A percentile compares a stretch with the other conserved stretches of the same genome.
Conservation (phyloP, 2,888 invertebrate genomes). For the Hoplodrina ambigua region DNA sequence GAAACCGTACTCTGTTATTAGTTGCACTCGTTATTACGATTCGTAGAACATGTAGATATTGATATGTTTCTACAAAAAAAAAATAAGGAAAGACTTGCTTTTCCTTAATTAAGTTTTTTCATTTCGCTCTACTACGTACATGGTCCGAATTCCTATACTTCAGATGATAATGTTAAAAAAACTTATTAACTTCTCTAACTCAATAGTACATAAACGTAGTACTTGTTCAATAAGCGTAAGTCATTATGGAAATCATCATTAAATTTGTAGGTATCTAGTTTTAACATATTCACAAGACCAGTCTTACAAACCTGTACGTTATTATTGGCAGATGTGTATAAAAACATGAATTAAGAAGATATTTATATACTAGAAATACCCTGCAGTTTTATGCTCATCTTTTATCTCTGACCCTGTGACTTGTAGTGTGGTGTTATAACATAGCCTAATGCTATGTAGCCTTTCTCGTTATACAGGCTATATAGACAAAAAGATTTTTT, state of each 20-base stretch:
- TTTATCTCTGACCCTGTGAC: too few relatives aligned
- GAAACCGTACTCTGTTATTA: constrained; percentile 39
- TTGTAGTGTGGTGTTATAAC: too few relatives aligned
- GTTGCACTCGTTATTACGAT: constrained; percentile 1
- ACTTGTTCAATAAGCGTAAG: background rate
- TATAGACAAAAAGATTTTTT: too few relatives aligned
- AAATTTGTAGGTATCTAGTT: constrained; percentile 15
- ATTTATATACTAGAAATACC: background rate
- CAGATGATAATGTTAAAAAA: background rate
- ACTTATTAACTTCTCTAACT: background rate
- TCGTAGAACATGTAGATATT: constrained; percentile 3
- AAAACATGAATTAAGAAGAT: constrained; percentile 2
- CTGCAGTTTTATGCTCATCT: too few relatives aligned
- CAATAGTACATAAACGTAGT: background rate
- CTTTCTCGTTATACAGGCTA: too few relatives aligned
- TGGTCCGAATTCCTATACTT: background rate
- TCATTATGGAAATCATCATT: constrained; percentile 2
- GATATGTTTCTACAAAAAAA: background rate
- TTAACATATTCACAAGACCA: constrained; percentile 21
- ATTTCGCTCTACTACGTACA: too few relatives aligned
- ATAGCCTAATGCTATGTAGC: too few relatives aligned
- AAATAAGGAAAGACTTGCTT: constrained; percentile 2
- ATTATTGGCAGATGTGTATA: constrained; percentile 1
- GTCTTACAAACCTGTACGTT: constrained; percentile 37
- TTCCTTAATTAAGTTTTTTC: background rate